Evolutionary conservation across 2,888 invertebrate genomes (phyloP), one percentile per base, ranked within the genome.

Genomic region (Eurois occulta): DNA sequence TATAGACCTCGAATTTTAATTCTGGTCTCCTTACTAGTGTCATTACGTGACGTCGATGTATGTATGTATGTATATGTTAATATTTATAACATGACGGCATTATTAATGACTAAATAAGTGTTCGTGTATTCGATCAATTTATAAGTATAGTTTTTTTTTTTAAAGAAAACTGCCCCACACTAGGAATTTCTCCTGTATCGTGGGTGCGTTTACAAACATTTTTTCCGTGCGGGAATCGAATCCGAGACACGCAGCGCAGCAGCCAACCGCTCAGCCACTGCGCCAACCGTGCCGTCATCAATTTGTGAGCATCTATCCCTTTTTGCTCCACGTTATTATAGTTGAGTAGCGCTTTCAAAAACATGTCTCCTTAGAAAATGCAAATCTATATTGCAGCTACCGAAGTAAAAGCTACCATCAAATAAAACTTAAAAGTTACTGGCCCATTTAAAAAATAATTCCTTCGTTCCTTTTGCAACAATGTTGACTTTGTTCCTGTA

Each of bases 381-480:
- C 82, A 69, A 75, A 85, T 81, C 43, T 11, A 60, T 69, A 48
- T 11, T 69, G 18, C 41, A 69, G 66, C 78, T 66, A 52, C 62
- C 28, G 16, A 1, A 24, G 66, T 70, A 70, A 85, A 67, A 75
- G 16, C 35, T 46, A 66, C 66, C 48, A 62, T 73, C n/a, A 64
- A 83, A 72, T 86, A 55, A 76, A 86, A 68, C 43, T 67, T 71
- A 75, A 71, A 85, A 68, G 58, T 77, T 65, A 77, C 78, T 35
- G 65, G 52, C 68, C 46, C 65, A 60, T 86, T 83, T 68, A 86
- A 83, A 75, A 82, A 83, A 86, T 69, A 43, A 64, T 73, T 78
- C 67, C 43, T 58, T 43, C 46, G 65, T 84, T 68, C 55, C 60
- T 78, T 86, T 70, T 72, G 64, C 65, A 67, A 84, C 84, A 84